These are phyloP conservation scores for Laterallus jamaicensis DNA, from an alignment of 2,113 vertebrate species.

Conservation along the genomic window DNA sequence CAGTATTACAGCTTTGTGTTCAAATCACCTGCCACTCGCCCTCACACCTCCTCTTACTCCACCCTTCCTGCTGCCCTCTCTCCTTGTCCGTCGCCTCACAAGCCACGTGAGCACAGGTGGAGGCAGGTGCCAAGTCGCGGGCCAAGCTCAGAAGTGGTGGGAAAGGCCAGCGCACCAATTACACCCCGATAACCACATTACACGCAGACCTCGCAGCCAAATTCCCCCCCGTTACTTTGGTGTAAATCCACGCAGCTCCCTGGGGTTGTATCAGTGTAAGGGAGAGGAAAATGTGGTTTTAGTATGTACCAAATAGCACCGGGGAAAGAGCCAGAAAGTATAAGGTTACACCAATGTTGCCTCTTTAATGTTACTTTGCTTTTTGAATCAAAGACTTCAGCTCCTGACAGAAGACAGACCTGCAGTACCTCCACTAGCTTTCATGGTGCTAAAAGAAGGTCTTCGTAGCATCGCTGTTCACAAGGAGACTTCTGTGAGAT, in stretches of 20 bases:
- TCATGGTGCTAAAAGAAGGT: neutral
- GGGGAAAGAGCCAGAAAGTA: slow-evolving; percentile 24
- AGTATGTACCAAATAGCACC: neutral
- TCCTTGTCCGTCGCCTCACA: fast-evolving
- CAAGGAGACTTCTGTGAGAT: slow-evolving; percentile 1
- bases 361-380: neutral
- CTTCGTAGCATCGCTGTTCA: neutral
- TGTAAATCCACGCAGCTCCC: neutral
- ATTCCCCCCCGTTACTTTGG: neutral
- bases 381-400: neutral
- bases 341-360: neutral
- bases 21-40: neutral
- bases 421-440: neutral
- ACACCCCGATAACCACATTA: neutral
- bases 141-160: neutral
- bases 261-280: neutral
- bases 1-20: neutral
- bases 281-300: neutral
- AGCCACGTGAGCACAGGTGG: neutral
- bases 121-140: neutral
- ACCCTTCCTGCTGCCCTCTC: neutral
- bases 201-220: neutral
- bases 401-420: slow-evolving; percentile 26
- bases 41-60: neutral
- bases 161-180: neutral